phyloP scores from a whole-genome alignment of 2,888 invertebrate species.

The Pardosa pseudoannulata region DNA sequence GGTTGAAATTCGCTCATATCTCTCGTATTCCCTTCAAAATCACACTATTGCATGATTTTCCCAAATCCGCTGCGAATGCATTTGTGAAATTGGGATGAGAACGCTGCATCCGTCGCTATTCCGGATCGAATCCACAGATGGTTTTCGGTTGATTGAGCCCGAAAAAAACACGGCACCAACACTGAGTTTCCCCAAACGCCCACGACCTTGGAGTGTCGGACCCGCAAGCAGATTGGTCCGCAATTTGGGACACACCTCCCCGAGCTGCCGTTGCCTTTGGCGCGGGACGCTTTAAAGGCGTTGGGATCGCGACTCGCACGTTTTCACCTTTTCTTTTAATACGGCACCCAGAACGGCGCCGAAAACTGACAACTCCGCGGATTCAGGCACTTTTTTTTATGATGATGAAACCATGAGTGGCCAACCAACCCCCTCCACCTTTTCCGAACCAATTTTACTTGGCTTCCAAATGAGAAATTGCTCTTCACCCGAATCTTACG shows the following conservation, averaged over 20 bases:
- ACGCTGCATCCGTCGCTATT: not conserved
- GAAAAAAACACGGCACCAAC: constrained; percentile 37
- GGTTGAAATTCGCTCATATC: not conserved
- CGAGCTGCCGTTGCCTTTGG: not conserved
- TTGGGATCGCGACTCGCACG: not conserved
- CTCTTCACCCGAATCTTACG: too few species aligned
- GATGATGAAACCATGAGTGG: not conserved
- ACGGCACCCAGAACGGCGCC: not conserved
- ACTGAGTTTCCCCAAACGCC: constrained; percentile 52
- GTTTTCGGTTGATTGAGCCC: constrained; percentile 20
- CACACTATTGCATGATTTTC: not conserved
- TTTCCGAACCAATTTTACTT: not conserved
- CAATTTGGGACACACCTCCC: constrained; percentile 70
- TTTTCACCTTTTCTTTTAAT: constrained; percentile 19
- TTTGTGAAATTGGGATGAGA: constrained; percentile 27
- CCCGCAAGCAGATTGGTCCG: constrained; percentile 60
- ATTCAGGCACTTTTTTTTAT: not conserved
- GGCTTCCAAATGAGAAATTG: too few species aligned
- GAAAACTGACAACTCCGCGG: not conserved
- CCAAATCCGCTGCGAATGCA: not conserved
- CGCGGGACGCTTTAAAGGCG: constrained; percentile 6
- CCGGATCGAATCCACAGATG: constrained; percentile 54
- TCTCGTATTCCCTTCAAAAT: not conserved
- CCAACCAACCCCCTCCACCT: not conserved
- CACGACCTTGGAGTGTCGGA: constrained; percentile 58